Percentiles rank a stretch among this genome's conserved stretches.
Evolutionary conservation across 2,888 invertebrate species (phyloP).

Genomic region (Spodoptera exigua): DNA sequence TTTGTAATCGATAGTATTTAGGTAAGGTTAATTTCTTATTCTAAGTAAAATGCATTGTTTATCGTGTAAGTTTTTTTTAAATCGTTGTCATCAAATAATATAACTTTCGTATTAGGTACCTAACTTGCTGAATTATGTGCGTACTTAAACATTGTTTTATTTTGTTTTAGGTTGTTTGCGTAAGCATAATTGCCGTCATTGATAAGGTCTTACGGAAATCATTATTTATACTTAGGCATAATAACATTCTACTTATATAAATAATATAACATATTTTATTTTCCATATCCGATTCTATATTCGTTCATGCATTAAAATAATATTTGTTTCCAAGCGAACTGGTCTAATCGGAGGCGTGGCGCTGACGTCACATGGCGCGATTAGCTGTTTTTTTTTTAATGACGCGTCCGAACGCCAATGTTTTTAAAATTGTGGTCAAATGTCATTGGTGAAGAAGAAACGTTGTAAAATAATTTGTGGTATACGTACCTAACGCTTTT

Average conservation of each 20-base stretch:
- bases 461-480: conserved; percentile 9
- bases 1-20: conserved; percentile 6
- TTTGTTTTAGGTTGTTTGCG: no score
- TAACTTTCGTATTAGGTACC: no score
- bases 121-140: not conserved
- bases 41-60: not conserved
- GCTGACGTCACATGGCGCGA: conserved; percentile 64
- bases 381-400: conserved; percentile 37
- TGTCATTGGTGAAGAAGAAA: conserved; percentile 19
- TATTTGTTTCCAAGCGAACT: conserved; percentile 42
- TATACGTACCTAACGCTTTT: not conserved
- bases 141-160: no score
- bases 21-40: conserved; percentile 1
- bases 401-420: conserved; percentile 2
- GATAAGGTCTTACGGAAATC: conserved; percentile 21
- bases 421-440: conserved; percentile 25
- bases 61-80: not conserved
- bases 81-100: conserved; percentile 3
- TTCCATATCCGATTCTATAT: conserved; percentile 8
- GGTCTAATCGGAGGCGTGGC: conserved; percentile 69
- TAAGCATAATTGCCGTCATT: not conserved
- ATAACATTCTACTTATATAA: conserved; percentile 15
- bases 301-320: conserved; percentile 7
- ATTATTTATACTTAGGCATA: conserved; percentile 12
- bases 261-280: conserved; percentile 2